phyloP scores from a whole-genome alignment of 2,797 vertebrate species.

The Octomys mimax region DNA sequence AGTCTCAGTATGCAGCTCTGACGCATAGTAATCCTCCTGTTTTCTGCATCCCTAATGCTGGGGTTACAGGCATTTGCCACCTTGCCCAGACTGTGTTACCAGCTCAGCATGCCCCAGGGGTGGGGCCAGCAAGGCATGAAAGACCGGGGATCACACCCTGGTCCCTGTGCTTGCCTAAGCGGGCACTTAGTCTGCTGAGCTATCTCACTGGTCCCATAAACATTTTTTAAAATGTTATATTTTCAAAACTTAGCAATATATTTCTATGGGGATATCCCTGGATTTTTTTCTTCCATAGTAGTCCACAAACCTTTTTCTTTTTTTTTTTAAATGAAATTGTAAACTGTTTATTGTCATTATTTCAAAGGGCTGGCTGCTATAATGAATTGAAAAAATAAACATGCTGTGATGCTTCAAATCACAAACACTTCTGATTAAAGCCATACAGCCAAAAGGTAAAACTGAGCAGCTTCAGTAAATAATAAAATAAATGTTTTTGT shows the following conservation, averaged over 20 bases:
- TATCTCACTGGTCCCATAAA: too few relatives aligned
- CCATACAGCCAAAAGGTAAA: constrained; percentile 73
- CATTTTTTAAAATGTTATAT: background rate
- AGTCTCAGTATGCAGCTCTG: too few relatives aligned
- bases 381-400: constrained; percentile 80
- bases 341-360: constrained; percentile 81
- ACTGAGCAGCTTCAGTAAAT: constrained; percentile 61
- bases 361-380: constrained; percentile 53
- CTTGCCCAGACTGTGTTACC: too few relatives aligned
- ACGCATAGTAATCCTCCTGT: too few relatives aligned
- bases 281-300: constrained; percentile 56
- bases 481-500: constrained; percentile 21
- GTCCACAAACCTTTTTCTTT: constrained; percentile 68
- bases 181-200: too few relatives aligned
- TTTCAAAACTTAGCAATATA: background rate
- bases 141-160: too few relatives aligned
- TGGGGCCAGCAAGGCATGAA: too few relatives aligned
- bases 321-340: constrained; percentile 47
- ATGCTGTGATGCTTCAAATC: constrained; percentile 50
- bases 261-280: constrained; percentile 49
- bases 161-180: too few relatives aligned
- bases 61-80: too few relatives aligned
- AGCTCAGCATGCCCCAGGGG: too few relatives aligned
- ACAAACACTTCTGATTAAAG: constrained; percentile 73
- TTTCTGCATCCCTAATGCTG: too few relatives aligned